Base-by-base conservation (phyloP, 2,888 invertebrate genomes). In the Charanyca ferruginea region DNA sequence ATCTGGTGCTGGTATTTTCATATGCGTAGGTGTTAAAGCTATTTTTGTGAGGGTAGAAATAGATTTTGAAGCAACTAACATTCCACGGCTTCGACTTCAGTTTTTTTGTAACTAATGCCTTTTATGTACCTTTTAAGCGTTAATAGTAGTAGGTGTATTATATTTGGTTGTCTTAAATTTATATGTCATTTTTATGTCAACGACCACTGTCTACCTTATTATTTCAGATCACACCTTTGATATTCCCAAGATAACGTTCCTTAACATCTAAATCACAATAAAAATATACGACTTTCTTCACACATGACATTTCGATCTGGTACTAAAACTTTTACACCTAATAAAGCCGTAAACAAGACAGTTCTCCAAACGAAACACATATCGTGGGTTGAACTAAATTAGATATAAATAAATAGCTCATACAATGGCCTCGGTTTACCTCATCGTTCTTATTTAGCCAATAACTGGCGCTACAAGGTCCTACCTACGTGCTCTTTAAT, bases 321-420 rank as follows among this genome's bases (percentile, higher is more conserved):
- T 51, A 74, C 45, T 72, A 69, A 62, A 75, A 58, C 16, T 61
- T 74, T 73, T 35, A 75, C 69, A 62, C 62, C 48, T 35, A 18
- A 75, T 58, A 51, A 41, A 57, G 13, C 28, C 45, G 54, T 61
- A 61, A 55, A 54, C 16, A 18, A 44, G 47, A 23, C 67, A 61
- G 22, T 42, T 63, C 53, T 20, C 62, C 53, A 49, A 49, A 48
- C 16, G 22, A 60, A 38, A 45, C 28, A 47, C 16, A 16, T 44
- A 11, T 9, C 23, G 42, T 49, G 23, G 13, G 45, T 53, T 45
- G 60, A 71, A 44, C 35, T 44, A 44, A 35, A 57, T 72, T 35
- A 44, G 13, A 41, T 32, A 52, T 20, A 74, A 61, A 59, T 42
- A 59, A 65, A 64, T 55, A 55, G 48, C 32, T 65, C 25, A 41